phyloP scores from a whole-genome alignment of 2,797 vertebrate species.

The Phaenicophaeus curvirostris region DNA sequence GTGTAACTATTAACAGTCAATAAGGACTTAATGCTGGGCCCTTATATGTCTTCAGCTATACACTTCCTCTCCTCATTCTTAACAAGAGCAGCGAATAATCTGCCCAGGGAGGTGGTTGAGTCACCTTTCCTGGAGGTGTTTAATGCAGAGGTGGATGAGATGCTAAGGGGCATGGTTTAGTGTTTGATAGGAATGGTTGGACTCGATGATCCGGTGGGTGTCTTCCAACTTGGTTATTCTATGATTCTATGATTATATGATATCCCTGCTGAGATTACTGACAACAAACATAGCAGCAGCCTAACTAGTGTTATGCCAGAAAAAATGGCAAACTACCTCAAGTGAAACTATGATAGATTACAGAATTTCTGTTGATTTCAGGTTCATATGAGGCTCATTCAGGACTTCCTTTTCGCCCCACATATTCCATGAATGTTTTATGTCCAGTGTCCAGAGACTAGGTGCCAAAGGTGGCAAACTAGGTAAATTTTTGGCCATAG shows the following conservation, averaged over 20 bases:
- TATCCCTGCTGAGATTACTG: neutral
- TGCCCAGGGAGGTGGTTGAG: too few species aligned
- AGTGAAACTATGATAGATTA: neutral
- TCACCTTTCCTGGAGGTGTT: too few species aligned
- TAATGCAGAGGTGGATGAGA: too few species aligned
- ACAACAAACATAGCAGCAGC: too few species aligned
- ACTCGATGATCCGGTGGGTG: too few species aligned
- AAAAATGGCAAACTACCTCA: neutral
- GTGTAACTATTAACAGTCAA: neutral
- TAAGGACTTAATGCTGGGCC: neutral
- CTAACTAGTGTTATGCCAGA: neutral
- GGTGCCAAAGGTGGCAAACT: neutral
- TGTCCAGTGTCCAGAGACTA: neutral
- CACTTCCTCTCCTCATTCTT: neutral
- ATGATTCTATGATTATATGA: too few species aligned
- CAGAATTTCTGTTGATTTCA: neutral
- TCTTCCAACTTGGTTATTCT: too few species aligned
- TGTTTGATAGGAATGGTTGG: too few species aligned
- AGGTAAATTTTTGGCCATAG: neutral
- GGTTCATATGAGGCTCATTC: neutral
- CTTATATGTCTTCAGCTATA: neutral
- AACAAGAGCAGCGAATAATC: neutral
- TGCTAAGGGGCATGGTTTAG: too few species aligned
- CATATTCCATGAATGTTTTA: neutral
- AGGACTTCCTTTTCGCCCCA: neutral